phyloP scores from a whole-genome alignment of 2,113 vertebrate species.

The Grus americana region DNA sequence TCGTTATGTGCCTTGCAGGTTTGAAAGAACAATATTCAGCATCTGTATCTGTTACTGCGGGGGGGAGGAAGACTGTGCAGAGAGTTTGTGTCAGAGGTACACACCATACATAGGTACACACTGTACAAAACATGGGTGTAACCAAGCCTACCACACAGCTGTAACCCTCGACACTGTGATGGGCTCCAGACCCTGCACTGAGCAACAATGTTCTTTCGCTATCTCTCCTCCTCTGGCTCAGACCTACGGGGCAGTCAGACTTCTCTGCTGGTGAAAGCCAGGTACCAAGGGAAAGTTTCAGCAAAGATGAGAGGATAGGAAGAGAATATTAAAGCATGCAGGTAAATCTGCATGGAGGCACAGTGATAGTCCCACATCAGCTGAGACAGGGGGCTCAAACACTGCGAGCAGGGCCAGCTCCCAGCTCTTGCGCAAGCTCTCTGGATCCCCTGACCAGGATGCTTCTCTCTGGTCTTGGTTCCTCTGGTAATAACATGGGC shows the following conservation, averaged over 20 bases:
- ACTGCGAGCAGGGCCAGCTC: rapidly evolving
- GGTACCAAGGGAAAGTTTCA: neutral
- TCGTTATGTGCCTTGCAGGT: neutral
- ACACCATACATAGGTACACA: neutral
- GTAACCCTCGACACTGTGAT: too few relatives aligned
- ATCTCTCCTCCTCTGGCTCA: neutral
- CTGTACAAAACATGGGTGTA: neutral
- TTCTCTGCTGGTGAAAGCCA: neutral
- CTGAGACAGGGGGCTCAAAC: neutral
- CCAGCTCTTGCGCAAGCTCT: neutral
- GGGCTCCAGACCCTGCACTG: neutral
- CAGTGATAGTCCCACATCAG: rapidly evolving
- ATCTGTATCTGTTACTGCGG: rapidly evolving
- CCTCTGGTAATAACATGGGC: neutral
- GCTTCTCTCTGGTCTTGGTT: neutral
- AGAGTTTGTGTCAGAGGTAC: neutral
- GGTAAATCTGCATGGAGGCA: neutral
- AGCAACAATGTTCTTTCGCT: neutral
- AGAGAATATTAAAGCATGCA: neutral
- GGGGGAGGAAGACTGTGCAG: neutral
- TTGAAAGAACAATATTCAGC: neutral
- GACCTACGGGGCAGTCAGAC: neutral
- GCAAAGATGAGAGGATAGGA: neutral
- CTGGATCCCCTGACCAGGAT: neutral
- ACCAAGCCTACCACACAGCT: neutral